Evolutionary conservation across 2,888 invertebrate genomes (phyloP), one percentile per base, ranked within the genome.

Genomic region (Stenichneumon culpator): DNA sequence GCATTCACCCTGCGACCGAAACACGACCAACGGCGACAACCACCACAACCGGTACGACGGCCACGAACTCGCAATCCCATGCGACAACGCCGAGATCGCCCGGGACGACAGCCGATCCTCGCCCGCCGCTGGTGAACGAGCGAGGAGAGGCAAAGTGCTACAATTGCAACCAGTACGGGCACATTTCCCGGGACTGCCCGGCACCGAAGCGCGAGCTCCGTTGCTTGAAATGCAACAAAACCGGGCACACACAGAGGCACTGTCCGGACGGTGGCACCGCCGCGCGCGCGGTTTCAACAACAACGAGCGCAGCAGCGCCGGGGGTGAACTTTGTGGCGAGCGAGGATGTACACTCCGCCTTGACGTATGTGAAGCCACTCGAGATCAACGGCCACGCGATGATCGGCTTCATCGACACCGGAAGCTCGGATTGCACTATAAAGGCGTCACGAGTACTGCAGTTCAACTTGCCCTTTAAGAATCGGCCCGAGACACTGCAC

Each of bases 351-450:
- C 39, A 16, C 19, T 57, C 73, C 36, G 52, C 73, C 5, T 14
- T 3, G 28, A 73, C 9, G 14, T 73, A 73, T 39, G 50, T 78
- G 28, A 79, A 65, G 39, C 79, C 5, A 25, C 79, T 65, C 2
- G 16, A 70, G 11, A 65, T 67, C 16, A 32, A 54, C 60, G 78
- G 47, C 6, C 11, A 44, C 28, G 36, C 74, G 16, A n/a, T 86
- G 22, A 63, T 65, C 16, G 86, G 73, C 22, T 44, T 87, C 7
- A 79, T 88, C 14, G 88, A 89, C 74, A 86, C 87, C 3, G 89
- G 89, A 0, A 88, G 89, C 78, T 88, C 89, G 3, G 87, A 88
- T 28, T 90, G 89, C 73, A 87, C 87, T 0, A 86, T 89, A 9
- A 77, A 75, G 63, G 86, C 85, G 14, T 84, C 86, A 25, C 47